Evolutionary conservation across 2,888 invertebrate genomes (phyloP), one percentile per base, ranked within the genome.

Genomic region (Psylliodes chrysocephalus): DNA sequence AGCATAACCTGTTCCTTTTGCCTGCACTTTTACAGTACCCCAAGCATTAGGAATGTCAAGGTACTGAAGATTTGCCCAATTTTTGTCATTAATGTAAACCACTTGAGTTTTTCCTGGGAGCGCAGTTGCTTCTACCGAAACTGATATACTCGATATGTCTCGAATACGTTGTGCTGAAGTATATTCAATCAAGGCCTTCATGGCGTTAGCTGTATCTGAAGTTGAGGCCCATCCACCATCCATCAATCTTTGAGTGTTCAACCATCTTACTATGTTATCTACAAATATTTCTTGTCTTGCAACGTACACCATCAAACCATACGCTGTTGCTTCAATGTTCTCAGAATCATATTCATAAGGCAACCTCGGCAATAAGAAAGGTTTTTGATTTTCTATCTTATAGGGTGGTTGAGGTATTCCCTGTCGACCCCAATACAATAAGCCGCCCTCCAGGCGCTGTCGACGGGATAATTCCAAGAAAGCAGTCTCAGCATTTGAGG

Each of bases 11-110:
- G 94, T 93, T 69, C 97, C 98, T 78, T 91, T 91, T 0, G 94
- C 96, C 73, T 93, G 91, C 46, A 96, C 94, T 82, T 94, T 93
- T 33, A 97, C 93, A 0, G 94, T 95, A 75, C 97, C 97, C 93
- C 94, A 97, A 46, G 96, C 96, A 76, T 92, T 89, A 0, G 95
- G 94, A 80, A 96, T 94, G 74, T 94, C 90, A 62, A 95, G 87
- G 67, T 85, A 88, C 83, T 95, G 95, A 75, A 93, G 85, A 71
- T 85, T 84, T 2, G 93, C 94, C 63, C 95, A 84, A 83, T 95
- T 93, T 67, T 90, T 86, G 74, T 91, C 89, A 71, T 88, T 88
- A 10, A 95, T 90, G 73, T 87, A 86, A 61, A 95, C 84, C 0
- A 86, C 85, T 30, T 77, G 72, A 1, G 89, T 86, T 73, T 87